A percentile compares a stretch with the other conserved stretches of the same genome.
Conservation (phyloP, 1,140 invertebrate species). For the Chelonus insularis region DNA sequence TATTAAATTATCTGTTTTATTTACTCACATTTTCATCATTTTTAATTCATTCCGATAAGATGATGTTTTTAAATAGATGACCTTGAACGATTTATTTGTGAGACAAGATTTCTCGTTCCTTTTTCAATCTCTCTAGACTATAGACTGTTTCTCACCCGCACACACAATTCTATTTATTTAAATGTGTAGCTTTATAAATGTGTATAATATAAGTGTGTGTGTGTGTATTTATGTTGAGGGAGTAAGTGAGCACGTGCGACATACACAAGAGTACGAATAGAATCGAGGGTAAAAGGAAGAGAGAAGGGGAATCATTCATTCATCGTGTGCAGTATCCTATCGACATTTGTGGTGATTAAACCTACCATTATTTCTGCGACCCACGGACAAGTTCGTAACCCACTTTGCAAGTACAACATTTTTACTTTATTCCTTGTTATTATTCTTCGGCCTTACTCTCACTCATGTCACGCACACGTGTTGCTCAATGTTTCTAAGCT, state of each 20-base stretch:
- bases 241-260: too few relatives aligned
- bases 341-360: background rate
- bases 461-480: too few relatives aligned
- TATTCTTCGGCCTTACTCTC: too few relatives aligned
- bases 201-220: too few relatives aligned
- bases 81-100: constrained; percentile 2
- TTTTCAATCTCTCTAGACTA: too few relatives aligned
- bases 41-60: constrained; percentile 6
- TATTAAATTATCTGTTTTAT: background rate
- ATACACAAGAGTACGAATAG: background rate
- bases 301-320: constrained; percentile 6
- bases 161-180: too few relatives aligned
- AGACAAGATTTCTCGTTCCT: background rate
- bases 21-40: background rate
- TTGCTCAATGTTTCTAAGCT: too few relatives aligned
- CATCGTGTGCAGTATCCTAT: background rate
- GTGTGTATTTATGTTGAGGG: too few relatives aligned
- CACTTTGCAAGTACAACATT: background rate
- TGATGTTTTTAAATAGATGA: background rate
- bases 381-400: background rate
- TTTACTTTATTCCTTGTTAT: too few relatives aligned
- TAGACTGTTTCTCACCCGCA: too few relatives aligned
- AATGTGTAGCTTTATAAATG: too few relatives aligned
- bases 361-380: background rate
- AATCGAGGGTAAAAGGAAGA: background rate